Evolutionary conservation across 2,113 vertebrate species (phyloP).

Genomic region (Hiodon alosoides): DNA sequence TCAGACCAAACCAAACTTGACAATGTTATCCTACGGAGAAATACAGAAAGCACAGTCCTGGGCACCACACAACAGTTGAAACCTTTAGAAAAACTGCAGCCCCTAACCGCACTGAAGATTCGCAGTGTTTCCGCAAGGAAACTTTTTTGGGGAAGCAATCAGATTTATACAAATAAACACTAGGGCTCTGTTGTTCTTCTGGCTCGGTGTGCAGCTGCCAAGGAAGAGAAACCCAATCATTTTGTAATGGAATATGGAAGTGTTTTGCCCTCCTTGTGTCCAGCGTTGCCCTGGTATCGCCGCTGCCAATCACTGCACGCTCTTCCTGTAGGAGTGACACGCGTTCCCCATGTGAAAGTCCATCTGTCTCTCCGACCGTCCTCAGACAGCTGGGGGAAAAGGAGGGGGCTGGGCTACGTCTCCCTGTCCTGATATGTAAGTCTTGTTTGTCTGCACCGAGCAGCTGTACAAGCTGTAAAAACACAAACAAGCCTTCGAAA

Average conservation of each 20-base stretch:
- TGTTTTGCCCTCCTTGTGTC: not conserved
- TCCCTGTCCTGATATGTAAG: slow-evolving; percentile 55
- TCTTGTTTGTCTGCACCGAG: slow-evolving; percentile 66
- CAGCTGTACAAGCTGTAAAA: slow-evolving; percentile 72
- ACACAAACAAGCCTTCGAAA: slow-evolving; percentile 70
- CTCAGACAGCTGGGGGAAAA: slow-evolving; percentile 25
- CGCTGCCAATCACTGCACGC: not conserved
- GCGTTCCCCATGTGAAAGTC: slow-evolving; percentile 4
- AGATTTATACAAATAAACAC: not conserved
- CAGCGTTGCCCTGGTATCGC: not conserved
- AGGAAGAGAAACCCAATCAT: not conserved
- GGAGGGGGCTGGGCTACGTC: slow-evolving; percentile 52
- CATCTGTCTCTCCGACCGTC: slow-evolving; percentile 49
- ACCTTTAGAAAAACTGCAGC: slow-evolving; percentile 1
- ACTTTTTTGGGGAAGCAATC: slow-evolving; percentile 5
- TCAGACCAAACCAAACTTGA: not conserved
- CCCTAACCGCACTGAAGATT: not conserved
- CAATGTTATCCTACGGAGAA: not conserved
- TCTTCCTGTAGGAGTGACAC: not conserved
- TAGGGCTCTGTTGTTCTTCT: not conserved
- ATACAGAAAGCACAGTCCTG: not conserved
- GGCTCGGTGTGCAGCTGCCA: not conserved
- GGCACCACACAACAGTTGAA: not conserved
- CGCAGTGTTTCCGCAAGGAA: not conserved
- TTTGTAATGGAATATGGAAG: not conserved